Evolutionary conservation across 2,113 vertebrate genomes (phyloP), one percentile per base, ranked within the genome.

Genomic region (Oceanodroma tethys): DNA sequence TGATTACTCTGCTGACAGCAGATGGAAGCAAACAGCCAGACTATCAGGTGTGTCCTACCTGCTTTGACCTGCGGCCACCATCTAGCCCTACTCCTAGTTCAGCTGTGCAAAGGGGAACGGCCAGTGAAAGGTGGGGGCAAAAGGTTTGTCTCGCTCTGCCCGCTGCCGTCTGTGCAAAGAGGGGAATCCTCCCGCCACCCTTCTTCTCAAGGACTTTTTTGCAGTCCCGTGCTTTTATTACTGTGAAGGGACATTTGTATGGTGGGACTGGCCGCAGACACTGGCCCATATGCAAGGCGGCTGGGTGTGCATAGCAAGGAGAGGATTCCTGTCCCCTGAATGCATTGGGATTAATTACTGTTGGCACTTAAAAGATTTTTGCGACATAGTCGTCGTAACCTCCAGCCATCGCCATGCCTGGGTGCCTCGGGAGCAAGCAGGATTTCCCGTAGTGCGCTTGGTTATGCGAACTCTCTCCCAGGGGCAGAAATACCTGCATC

Each of bases 101-200:
- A 62, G 2, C 40, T 5, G 1, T 47, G 43, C 70, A 3, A 1
- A 34, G 40, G 34, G 34, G 52, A 10, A 5, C 9, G 6, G 27
- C n/a, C 38, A 30, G 38, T 5, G 8, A 22, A 25, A 60, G 15
- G 10, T 11, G 4, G 20, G 65, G 30, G 29, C 29, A 63, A 43
- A 81, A 86, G 22, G 7, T 65, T 81, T 95, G 18, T 84, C 52
- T 75, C 15, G 3, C 30, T 45, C 71, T 65, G 17, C 68, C n/a
- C 25, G 4, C 48, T 91, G 47, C 27, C 2, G 0, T 38, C 15
- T 5, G 3, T 29, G 21, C 19, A 60, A 68, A 74, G 43, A 34
- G 30, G 8, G 65, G 65, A 89, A 65, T 75, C 40, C 27, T 74
- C 36, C 30, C 5, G 4, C 30, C n/a, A 60, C 53, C 62, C 52